phyloP scores from a whole-genome alignment of 2,797 vertebrate species.

The Mormyrops boulengeri region DNA sequence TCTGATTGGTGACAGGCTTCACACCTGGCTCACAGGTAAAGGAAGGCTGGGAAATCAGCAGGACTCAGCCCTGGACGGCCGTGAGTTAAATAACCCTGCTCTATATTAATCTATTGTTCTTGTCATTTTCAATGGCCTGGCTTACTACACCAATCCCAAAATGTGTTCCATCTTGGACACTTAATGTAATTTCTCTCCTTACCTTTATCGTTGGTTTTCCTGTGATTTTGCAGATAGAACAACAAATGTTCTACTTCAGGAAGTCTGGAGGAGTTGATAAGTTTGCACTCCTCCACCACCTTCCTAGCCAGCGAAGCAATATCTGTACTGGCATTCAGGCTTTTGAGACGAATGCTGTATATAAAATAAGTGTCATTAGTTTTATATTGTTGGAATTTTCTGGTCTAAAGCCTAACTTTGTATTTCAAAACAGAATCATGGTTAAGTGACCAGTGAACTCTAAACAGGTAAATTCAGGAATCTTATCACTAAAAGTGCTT shows the following conservation, averaged over 20 bases:
- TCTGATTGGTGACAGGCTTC: background rate
- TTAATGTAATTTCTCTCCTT: background rate
- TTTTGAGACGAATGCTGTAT: slow-evolving; percentile 74
- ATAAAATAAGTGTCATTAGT: background rate
- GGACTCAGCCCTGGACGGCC: no score
- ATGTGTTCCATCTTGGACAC: slow-evolving; percentile 35
- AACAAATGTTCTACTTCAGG: slow-evolving; percentile 83
- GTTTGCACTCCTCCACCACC: slow-evolving; percentile 88
- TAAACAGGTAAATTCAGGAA: slow-evolving; percentile 38
- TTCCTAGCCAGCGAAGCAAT: slow-evolving; percentile 77
- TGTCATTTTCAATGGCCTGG: background rate
- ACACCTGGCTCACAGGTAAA: no score
- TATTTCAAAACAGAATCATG: background rate
- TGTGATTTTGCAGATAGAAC: slow-evolving; percentile 85
- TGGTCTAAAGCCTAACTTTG: background rate
- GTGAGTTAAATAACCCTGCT: no score
- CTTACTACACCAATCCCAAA: background rate
- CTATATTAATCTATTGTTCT: background rate
- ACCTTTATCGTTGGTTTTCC: slow-evolving; percentile 61
- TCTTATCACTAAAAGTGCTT: slow-evolving; percentile 39
- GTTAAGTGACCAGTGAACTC: slow-evolving; percentile 32
- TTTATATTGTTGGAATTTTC: background rate
- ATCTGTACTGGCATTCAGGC: slow-evolving; percentile 80
- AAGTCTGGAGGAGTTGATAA: slow-evolving; percentile 82
- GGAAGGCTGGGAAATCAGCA: no score